Evolutionary conservation across 2,797 vertebrate genomes (phyloP), one percentile per base, ranked within the genome.

Genomic region (Muscicapa comitata): DNA sequence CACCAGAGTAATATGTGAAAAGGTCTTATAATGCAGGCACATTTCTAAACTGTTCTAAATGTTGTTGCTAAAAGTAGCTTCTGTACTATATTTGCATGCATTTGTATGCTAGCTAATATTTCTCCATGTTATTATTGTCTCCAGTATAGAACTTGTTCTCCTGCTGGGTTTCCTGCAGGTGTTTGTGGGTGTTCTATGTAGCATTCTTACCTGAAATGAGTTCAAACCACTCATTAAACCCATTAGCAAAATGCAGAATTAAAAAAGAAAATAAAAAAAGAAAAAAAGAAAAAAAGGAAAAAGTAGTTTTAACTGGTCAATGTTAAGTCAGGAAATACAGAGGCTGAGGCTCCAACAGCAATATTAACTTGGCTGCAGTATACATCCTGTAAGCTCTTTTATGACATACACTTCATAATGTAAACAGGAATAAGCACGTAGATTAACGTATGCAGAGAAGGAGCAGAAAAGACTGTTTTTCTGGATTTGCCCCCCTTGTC

Each of bases 281-380:
- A 21, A 43, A 11, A 45, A 45, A 21, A 45, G 11, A 21, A 45
- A 45, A 2, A 68, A 43, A 21, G 5, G 21, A 19, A 18, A 16
- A 23, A 29, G 29, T 7, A 26, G 11, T 65, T 78, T 74, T 68
- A 54, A 63, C 77, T 85, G 81, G 51, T n/a, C 51, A 89, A 8
- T 4, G 1, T 42, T 72, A 66, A 85, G 63, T 76, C 91, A 92
- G 94, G 95, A 96, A 96, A 95, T 79, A 72, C 53, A 91, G 91
- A 48, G 59, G 45, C 74, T 85, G 93, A 87, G 67, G 57, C 61
- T 96, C 94, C 94, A 95, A 86, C 58, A 96, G 86, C 90, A 96
- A 73, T 91, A 94, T 90, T 92, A 93, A 86, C 91, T 96, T 95
- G 95, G 93, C 94, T 95, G 67, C 84, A 70, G 6, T 65, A 59